Conservation (phyloP, 2,113 vertebrate species). For the Stegostoma tigrinum region DNA sequence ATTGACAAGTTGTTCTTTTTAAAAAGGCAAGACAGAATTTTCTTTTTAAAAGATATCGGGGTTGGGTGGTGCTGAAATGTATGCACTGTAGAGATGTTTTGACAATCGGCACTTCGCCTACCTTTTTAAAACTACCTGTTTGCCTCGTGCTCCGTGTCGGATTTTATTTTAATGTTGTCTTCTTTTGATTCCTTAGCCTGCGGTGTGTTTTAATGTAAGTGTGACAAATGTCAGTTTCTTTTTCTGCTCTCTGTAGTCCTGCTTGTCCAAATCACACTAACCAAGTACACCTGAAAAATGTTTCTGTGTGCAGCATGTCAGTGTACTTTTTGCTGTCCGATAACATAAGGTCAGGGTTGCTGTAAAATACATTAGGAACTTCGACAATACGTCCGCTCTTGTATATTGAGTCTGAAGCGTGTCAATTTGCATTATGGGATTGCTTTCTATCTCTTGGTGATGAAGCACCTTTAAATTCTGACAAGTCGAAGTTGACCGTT, state of each 20-base stretch:
- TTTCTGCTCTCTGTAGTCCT: not conserved
- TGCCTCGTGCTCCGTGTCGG: not conserved
- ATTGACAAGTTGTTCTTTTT: not conserved
- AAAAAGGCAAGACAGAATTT: not conserved
- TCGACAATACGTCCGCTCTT: not conserved
- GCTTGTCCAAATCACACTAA: not conserved
- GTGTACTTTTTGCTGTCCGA: not conserved
- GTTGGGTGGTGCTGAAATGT: not conserved
- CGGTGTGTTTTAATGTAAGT: conserved; percentile 28
- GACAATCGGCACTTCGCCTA: not conserved
- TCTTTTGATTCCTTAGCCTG: conserved; percentile 30
- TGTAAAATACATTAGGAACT: not conserved
- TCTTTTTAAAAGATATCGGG: not conserved
- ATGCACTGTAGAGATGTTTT: not conserved
- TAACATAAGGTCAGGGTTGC: not conserved
- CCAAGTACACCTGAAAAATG: not conserved
- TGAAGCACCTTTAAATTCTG: not conserved
- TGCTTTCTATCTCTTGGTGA: no score
- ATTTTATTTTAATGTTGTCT: conserved; percentile 27
- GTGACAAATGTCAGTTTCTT: not conserved
- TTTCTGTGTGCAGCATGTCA: not conserved
- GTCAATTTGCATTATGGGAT: not conserved
- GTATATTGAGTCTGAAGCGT: not conserved
- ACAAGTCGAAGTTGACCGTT: not conserved
- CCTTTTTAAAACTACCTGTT: no score